Evolutionary conservation across 1,140 invertebrate species (phyloP).

Genomic region (Dreissena rostriformis): DNA sequence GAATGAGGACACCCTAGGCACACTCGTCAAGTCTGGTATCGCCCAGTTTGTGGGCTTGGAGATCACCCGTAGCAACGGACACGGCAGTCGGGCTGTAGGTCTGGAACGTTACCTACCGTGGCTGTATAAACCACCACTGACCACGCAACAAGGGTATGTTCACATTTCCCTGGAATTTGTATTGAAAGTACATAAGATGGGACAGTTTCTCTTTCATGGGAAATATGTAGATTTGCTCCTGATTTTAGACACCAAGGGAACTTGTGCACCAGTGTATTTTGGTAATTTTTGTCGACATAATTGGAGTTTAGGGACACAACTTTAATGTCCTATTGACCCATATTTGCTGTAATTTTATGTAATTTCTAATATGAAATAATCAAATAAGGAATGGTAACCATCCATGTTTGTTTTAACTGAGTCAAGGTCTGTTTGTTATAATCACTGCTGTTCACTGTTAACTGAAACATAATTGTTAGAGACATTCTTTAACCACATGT

Average conservation of each 20-base stretch:
- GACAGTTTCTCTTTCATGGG: too few species aligned
- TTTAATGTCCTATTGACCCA: too few species aligned
- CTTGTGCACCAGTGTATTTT: background rate
- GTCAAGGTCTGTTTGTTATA: too few species aligned
- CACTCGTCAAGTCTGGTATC: constrained; percentile 96
- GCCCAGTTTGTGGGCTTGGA: constrained; percentile 97
- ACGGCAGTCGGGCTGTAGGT: constrained; percentile 92
- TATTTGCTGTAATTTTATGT: too few species aligned
- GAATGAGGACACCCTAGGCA: constrained; percentile 97
- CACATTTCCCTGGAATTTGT: background rate
- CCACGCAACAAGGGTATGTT: constrained; percentile 91
- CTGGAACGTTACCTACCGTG: constrained; percentile 91
- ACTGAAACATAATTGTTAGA: too few species aligned
- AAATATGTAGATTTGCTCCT: too few species aligned
- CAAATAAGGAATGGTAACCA: too few species aligned
- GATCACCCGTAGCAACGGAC: constrained; percentile 90
- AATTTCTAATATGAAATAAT: too few species aligned
- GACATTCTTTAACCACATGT: too few species aligned
- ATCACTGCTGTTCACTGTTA: too few species aligned
- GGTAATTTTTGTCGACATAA: background rate
- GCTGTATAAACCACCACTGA: constrained; percentile 93
- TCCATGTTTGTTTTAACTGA: too few species aligned
- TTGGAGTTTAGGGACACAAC: background rate
- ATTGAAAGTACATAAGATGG: too few species aligned
- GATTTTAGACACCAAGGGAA: background rate